These are phyloP conservation scores for Sebastes oblongus DNA, from an alignment of 2,797 vertebrate species.

Conservation along the genomic window DNA sequence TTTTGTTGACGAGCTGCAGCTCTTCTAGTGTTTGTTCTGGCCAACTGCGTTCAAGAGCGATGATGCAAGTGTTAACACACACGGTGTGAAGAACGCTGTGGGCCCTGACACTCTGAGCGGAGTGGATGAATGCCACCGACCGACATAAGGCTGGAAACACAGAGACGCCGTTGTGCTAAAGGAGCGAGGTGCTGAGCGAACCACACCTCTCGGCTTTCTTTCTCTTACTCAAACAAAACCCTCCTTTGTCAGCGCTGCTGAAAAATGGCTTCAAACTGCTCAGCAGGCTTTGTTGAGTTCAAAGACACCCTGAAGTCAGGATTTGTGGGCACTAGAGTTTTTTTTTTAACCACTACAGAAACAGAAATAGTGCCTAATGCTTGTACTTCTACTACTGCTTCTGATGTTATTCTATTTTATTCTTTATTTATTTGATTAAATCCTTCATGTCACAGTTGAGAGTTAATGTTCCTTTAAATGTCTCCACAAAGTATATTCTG, in stretches of 20 bases:
- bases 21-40: constrained; percentile 11
- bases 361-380: background rate
- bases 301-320: constrained; percentile 13
- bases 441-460: background rate
- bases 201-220: constrained; percentile 24
- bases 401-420: background rate
- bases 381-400: background rate
- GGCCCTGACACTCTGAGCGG: background rate
- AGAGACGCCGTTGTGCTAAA: constrained; percentile 16
- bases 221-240: constrained; percentile 39
- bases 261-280: background rate
- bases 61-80: constrained; percentile 22
- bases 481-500: background rate
- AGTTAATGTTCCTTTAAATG: background rate
- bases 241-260: constrained; percentile 22
- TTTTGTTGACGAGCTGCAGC: background rate
- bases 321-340: background rate
- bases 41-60: background rate
- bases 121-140: constrained; percentile 7
- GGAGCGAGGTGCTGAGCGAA: constrained; percentile 20
- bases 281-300: background rate
- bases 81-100: constrained; percentile 11
- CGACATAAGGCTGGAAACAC: constrained; percentile 31
- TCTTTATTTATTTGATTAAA: background rate
- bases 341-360: background rate